These are phyloP conservation scores for Prochilodus magdalenae DNA, from an alignment of 2,113 vertebrate genomes.

Conservation along the genomic window DNA sequence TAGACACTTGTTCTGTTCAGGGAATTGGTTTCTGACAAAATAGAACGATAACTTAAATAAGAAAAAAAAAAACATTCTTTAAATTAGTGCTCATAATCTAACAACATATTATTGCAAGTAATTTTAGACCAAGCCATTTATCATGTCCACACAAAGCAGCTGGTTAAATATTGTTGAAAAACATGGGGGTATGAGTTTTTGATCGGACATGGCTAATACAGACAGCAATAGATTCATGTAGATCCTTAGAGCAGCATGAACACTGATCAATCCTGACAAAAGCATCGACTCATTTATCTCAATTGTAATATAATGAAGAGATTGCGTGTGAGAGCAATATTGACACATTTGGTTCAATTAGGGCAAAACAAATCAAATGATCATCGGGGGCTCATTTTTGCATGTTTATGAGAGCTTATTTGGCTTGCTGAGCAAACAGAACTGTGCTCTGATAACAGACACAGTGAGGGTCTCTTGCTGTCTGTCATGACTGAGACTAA, in stretches of 20 bases:
- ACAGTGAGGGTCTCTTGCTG: slow-evolving; percentile 65
- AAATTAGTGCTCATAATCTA: background rate
- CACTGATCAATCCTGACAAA: slow-evolving; percentile 5
- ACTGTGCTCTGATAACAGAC: slow-evolving; percentile 72
- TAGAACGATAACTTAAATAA: too few relatives aligned
- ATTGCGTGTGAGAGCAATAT: background rate
- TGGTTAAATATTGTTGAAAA: background rate
- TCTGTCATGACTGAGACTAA: slow-evolving; percentile 53
- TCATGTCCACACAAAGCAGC: background rate
- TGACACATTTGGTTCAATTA: slow-evolving; percentile 13
- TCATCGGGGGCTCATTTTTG: slow-evolving; percentile 14
- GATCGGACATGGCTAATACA: background rate
- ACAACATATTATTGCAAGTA: background rate
- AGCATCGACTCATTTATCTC: slow-evolving; percentile 22
- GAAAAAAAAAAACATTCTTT: background rate
- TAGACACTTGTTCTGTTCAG: background rate
- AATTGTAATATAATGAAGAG: slow-evolving; percentile 28
- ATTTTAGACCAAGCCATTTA: background rate
- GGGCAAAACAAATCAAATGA: slow-evolving; percentile 17
- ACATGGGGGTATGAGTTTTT: background rate
- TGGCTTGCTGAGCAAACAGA: slow-evolving; percentile 58
- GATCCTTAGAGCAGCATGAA: slow-evolving; percentile 18
- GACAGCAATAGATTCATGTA: background rate
- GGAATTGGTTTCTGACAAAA: background rate
- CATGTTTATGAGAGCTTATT: background rate